These are phyloP conservation scores for Pygmarrhopalites habei DNA, from an alignment of 1,140 invertebrate genomes.

Conservation along the genomic window DNA sequence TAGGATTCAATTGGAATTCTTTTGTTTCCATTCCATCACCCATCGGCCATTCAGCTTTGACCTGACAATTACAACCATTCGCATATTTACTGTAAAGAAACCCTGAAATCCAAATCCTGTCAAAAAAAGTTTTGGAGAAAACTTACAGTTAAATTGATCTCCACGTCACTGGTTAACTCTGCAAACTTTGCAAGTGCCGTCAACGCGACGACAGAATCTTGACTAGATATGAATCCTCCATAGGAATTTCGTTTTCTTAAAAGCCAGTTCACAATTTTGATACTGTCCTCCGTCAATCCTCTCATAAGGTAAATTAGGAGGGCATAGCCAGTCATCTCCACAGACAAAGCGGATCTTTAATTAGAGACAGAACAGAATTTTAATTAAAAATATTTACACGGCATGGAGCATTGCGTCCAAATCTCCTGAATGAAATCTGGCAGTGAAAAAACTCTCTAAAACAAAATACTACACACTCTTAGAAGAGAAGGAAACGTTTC, in stretches of 20 bases:
- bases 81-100: neutral
- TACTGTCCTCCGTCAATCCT: constrained; percentile 53
- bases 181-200: constrained; percentile 63
- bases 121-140: neutral
- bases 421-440: too few species aligned
- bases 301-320: constrained; percentile 59
- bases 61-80: neutral
- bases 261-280: constrained; percentile 79
- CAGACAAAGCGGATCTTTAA: constrained; percentile 54
- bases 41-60: neutral
- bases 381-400: too few species aligned
- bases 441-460: too few species aligned
- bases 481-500: too few species aligned
- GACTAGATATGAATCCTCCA: constrained; percentile 74
- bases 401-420: too few species aligned
- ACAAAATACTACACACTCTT: too few species aligned
- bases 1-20: neutral
- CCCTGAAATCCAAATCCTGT: neutral
- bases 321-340: constrained; percentile 83
- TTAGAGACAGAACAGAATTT: too few species aligned
- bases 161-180: constrained; percentile 51
- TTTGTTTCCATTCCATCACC: neutral
- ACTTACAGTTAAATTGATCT: constrained; percentile 46
- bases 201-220: constrained; percentile 47
- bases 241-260: constrained; percentile 67